A percentile compares a stretch with the other conserved stretches of the same genome.
Conservation (phyloP, 2,113 vertebrate genomes). For the Cryptomyrus ogoouensis region DNA sequence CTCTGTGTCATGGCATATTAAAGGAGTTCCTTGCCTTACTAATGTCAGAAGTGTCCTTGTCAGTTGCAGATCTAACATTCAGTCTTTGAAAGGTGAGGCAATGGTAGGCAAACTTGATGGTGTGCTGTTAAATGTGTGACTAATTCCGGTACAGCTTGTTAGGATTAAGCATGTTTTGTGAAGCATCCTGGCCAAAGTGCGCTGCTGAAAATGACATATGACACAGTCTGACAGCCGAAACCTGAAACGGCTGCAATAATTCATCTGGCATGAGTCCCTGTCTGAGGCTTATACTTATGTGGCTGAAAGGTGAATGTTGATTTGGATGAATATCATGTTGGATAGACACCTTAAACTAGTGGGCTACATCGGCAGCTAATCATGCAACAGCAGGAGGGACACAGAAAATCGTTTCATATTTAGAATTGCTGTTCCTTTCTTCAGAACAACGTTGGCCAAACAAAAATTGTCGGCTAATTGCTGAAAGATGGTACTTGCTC, state of each 20-base stretch:
- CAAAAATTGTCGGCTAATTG: not conserved
- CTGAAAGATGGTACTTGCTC: not conserved
- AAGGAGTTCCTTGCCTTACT: not conserved
- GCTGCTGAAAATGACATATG: not conserved
- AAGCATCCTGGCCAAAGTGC: not conserved
- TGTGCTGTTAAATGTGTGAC: not conserved
- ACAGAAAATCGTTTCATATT: not conserved
- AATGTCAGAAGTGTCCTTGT: not conserved
- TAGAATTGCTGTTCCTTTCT: not conserved
- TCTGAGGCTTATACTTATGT: not conserved
- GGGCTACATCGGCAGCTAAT: not conserved
- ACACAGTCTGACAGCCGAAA: not conserved
- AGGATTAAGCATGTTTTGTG: not conserved
- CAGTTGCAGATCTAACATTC: not conserved
- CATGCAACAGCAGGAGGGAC: not conserved
- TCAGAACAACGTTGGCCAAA: not conserved
- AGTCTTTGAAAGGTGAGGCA: not conserved
- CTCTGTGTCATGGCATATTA: not conserved
- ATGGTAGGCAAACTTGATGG: not conserved
- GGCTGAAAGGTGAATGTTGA: not conserved
- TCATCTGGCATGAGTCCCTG: not conserved
- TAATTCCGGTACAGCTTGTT: not conserved
- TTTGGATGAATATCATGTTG: not conserved
- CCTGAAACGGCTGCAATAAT: not conserved
- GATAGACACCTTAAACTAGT: not conserved